A percentile compares a stretch with the other conserved stretches of the same genome.
These are phyloP conservation scores for Hypselothyrea guttata DNA, from an alignment of 2,888 invertebrate species.

Conservation along the genomic window DNA sequence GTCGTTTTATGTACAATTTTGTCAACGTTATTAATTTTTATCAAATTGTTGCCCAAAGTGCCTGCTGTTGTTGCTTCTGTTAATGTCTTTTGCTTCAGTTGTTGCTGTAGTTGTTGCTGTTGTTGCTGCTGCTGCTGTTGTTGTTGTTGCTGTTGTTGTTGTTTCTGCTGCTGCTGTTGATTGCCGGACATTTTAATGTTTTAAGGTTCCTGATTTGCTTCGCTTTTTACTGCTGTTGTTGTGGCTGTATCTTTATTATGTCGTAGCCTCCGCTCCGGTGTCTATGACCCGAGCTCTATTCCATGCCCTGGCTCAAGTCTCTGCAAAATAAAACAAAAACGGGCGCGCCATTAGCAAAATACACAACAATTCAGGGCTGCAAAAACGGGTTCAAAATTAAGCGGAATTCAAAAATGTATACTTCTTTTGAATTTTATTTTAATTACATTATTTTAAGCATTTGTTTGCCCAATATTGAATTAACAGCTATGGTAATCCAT, in stretches of 20 bases:
- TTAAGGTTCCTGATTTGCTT: slow-evolving; percentile 53
- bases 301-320: slow-evolving; percentile 38
- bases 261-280: slow-evolving; percentile 17
- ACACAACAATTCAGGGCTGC: neutral
- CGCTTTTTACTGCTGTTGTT: slow-evolving; percentile 13
- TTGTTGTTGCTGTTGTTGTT: slow-evolving; percentile 58
- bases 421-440: too few relatives aligned
- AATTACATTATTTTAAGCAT: too few relatives aligned
- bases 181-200: slow-evolving; percentile 71
- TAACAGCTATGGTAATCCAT: too few relatives aligned
- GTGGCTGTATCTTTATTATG: slow-evolving; percentile 1
- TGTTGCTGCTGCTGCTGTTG: slow-evolving; percentile 41
- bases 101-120: slow-evolving; percentile 33
- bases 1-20: slow-evolving; percentile 65
- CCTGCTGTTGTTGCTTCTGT: slow-evolving; percentile 38
- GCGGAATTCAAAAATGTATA: slow-evolving; percentile 4
- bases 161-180: slow-evolving; percentile 62
- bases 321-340: slow-evolving; percentile 42
- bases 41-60: slow-evolving; percentile 70
- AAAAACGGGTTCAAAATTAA: slow-evolving; percentile 1
- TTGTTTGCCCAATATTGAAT: too few relatives aligned
- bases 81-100: slow-evolving; percentile 35
- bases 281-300: slow-evolving; percentile 55
- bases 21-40: slow-evolving; percentile 73
- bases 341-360: slow-evolving; percentile 49